A percentile compares a stretch with the other conserved stretches of the same genome.
phyloP scores from a whole-genome alignment of 2,888 invertebrate genomes.

The Dasypogon diadema region DNA sequence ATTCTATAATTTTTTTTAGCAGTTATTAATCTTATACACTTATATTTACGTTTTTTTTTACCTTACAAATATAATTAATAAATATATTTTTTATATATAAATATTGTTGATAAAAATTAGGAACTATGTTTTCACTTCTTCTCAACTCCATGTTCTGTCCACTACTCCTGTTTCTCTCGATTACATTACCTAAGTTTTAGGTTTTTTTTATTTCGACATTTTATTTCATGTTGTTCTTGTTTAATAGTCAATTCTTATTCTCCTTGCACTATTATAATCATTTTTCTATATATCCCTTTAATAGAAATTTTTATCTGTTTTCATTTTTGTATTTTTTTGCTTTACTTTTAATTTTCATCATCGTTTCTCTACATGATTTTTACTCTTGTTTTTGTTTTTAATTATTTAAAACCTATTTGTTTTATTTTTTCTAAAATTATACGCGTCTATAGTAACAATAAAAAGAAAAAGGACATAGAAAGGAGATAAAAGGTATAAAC shows the following conservation, averaged over 20 bases:
- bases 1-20: slow-evolving; percentile 15
- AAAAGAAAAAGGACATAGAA: background rate
- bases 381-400: background rate
- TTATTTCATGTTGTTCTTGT: slow-evolving; percentile 1
- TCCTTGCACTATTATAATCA: background rate
- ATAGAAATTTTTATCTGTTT: no score
- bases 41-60: slow-evolving; percentile 42
- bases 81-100: slow-evolving; percentile 53
- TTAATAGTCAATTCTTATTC: background rate
- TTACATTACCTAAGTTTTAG: background rate
- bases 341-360: background rate
- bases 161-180: background rate
- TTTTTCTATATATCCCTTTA: background rate
- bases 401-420: background rate
- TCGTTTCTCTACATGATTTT: background rate
- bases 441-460: background rate
- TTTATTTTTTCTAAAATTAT: no score
- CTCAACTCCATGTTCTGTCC: background rate
- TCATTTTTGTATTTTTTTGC: background rate
- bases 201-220: background rate
- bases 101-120: slow-evolving; percentile 57
- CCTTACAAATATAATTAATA: slow-evolving; percentile 52
- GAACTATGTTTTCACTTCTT: slow-evolving; percentile 56
- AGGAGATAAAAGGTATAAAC: background rate
- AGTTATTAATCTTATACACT: slow-evolving; percentile 20